Evolutionary conservation across 2,888 invertebrate genomes (phyloP), one percentile per base, ranked within the genome.

Genomic region (Ectobius pallidus): DNA sequence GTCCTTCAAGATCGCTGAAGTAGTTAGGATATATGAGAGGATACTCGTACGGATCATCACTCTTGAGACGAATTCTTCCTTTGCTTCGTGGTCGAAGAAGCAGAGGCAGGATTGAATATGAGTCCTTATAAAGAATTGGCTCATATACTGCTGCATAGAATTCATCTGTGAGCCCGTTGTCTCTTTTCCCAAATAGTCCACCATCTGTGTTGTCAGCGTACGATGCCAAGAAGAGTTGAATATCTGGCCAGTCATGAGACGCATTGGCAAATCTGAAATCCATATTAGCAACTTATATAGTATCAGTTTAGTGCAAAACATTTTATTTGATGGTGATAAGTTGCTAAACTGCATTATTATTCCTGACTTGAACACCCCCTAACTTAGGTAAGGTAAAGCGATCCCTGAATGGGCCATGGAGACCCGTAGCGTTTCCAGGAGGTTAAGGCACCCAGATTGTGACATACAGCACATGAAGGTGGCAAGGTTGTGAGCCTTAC

Each of bases 1-100:
- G n/a, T n/a, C n/a, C n/a, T 42, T 87, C 82, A 0, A 90, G 90
- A 78, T 93, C 87, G 0, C 87, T 83, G 78, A 90, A 92, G 81
- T 97, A 97, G 81, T 96, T 96, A 0, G 97, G 93, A 81, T 93
- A 91, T 74, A 98, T 94, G n/a, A 89, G 81, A 0, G 97, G 95
- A 76, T 92, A 89, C 0, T 90, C 86, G 70, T 86, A 84, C 0
- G 95, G 92, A 80, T 93, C 87, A 0, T 85, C 84, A 63, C 92
- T 90, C 77, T 85, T 87, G 1, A 98, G 82, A 77, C 87, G 84
- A 16, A 95, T 80, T 76, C 84, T 86, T 0, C 94, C 94, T 58
- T 89, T 84, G 78, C 93, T 93, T 75, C 85, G 87, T 0, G 94
- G 94, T 69, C 94, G 84, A 79, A 94, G 82, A n/a, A 94, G 77